phyloP scores from a whole-genome alignment of 2,797 vertebrate species.

The Ptychadena robeensis region DNA sequence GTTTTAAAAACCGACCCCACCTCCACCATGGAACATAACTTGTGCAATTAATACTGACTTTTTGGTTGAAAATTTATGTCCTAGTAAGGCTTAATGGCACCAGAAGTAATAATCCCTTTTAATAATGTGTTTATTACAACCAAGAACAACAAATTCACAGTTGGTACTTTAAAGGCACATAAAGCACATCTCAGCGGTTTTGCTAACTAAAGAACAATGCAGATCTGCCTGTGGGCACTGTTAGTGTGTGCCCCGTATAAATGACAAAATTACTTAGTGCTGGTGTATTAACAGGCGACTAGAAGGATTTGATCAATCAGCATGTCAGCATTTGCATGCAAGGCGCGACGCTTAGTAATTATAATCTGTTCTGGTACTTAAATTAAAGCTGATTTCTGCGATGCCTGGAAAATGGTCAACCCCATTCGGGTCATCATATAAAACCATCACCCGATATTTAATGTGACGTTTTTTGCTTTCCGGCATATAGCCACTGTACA shows the following conservation, averaged over 20 bases:
- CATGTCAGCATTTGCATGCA: conserved; percentile 80
- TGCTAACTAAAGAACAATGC: conserved; percentile 70
- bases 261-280: conserved; percentile 74
- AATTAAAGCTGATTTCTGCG: conserved; percentile 84
- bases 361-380: conserved; percentile 87
- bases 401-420: conserved; percentile 83
- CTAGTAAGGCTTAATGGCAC: conserved; percentile 33
- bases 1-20: conserved; percentile 36
- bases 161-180: conserved; percentile 66
- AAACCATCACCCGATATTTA: conserved; percentile 87
- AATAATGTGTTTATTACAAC: conserved; percentile 48
- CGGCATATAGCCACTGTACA: conserved; percentile 71
- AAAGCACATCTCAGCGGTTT: conserved; percentile 60
- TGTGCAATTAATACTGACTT: conserved; percentile 32
- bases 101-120: conserved; percentile 29
- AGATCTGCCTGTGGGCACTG: conserved; percentile 70
- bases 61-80: conserved; percentile 43
- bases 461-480: conserved; percentile 78
- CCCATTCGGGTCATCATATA: conserved; percentile 77
- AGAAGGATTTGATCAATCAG: conserved; percentile 81
- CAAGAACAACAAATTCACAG: conserved; percentile 67
- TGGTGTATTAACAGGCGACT: conserved; percentile 77
- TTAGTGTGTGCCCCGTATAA: conserved; percentile 68
- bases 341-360: conserved; percentile 85
- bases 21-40: conserved; percentile 21